Percentiles rank a stretch among this genome's conserved stretches.
These are phyloP conservation scores for Hermodice carunculata DNA, from an alignment of 2,888 invertebrate genomes.

Conservation along the genomic window DNA sequence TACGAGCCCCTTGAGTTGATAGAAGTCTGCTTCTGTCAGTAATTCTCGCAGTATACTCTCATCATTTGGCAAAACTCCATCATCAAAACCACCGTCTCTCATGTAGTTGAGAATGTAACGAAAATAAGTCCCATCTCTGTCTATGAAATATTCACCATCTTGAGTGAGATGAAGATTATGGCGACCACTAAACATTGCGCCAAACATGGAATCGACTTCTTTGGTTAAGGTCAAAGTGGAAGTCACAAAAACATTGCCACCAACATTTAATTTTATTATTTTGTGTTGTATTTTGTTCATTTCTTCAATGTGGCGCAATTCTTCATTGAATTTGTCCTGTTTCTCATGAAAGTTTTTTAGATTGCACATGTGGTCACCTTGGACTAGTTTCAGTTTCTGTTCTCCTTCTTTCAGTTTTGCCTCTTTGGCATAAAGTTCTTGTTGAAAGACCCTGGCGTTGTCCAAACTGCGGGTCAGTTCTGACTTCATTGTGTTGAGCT, in stretches of 20 bases:
- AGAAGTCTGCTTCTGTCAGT: constrained; percentile 37
- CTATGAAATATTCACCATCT: constrained; percentile 44
- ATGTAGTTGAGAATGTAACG: constrained; percentile 62
- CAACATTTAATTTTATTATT: constrained; percentile 47
- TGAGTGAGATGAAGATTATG: constrained; percentile 32
- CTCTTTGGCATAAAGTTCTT: constrained; percentile 3
- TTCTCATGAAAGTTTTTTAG: constrained; percentile 21
- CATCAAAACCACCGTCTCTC: constrained; percentile 56
- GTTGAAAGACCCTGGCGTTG: background rate
- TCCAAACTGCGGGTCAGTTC: no score
- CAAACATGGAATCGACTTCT: constrained; percentile 45
- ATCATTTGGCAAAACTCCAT: constrained; percentile 34
- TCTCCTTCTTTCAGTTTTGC: background rate
- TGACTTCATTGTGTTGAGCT: no score
- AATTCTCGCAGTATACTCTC: constrained; percentile 32
- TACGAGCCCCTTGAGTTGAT: constrained; percentile 19
- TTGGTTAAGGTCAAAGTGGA: constrained; percentile 46
- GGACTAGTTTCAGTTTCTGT: background rate
- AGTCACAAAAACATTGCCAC: constrained; percentile 47
- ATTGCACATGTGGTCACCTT: constrained; percentile 23
- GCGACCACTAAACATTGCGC: constrained; percentile 50
- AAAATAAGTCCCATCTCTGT: constrained; percentile 44
- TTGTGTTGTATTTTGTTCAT: constrained; percentile 41
- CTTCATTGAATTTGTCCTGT: constrained; percentile 26
- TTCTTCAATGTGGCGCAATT: constrained; percentile 28